These are phyloP conservation scores for Calliphora vicina DNA, from an alignment of 1,140 invertebrate species.

Conservation along the genomic window DNA sequence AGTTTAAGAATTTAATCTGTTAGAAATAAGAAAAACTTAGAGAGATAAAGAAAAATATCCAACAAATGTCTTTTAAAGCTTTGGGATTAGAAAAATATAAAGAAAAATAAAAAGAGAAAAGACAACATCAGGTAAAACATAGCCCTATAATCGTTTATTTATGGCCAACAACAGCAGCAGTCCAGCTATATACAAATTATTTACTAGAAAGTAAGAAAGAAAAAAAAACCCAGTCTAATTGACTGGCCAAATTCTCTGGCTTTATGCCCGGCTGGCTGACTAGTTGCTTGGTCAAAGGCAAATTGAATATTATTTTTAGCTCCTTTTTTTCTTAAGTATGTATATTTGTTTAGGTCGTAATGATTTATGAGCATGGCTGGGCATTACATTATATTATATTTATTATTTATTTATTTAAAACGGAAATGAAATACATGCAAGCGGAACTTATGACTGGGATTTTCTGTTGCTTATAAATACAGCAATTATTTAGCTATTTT, in stretches of 20 bases:
- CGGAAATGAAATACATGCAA: neutral
- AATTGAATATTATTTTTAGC: slow-evolving; percentile 3
- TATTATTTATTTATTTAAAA: neutral
- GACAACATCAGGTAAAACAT: too few relatives aligned
- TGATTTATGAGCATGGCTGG: neutral
- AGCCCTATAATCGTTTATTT: neutral
- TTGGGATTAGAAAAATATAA: too few relatives aligned
- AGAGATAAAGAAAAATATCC: neutral
- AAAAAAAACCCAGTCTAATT: too few relatives aligned
- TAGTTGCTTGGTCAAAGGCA: neutral
- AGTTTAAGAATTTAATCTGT: neutral
- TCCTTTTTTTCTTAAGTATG: too few relatives aligned
- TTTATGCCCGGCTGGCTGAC: neutral
- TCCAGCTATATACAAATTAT: neutral
- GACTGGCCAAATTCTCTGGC: too few relatives aligned
- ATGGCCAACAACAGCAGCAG: neutral
- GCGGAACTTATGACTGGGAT: too few relatives aligned
- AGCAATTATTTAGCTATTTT: too few relatives aligned
- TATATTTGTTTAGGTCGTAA: neutral
- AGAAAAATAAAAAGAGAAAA: neutral
- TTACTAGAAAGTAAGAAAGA: neutral
- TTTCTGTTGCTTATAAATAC: too few relatives aligned
- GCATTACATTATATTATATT: too few relatives aligned
- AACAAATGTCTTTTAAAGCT: slow-evolving; percentile 9
- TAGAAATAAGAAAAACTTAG: neutral